Conservation (phyloP, 2,113 vertebrate species). For the Rhinoptilus africanus region DNA sequence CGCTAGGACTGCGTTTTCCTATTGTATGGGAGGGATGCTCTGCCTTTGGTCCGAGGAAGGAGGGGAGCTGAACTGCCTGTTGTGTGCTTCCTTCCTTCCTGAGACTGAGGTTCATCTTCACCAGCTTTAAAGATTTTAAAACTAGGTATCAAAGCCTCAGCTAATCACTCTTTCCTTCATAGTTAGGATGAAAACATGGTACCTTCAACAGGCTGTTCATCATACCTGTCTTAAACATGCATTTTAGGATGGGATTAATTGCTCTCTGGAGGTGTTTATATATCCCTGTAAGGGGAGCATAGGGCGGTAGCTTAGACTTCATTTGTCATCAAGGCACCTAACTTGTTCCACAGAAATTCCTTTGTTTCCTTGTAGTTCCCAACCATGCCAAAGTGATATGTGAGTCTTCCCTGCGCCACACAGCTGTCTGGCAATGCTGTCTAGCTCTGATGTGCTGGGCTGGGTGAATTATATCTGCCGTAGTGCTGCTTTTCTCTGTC, state of each 20-base stretch:
- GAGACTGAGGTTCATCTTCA: background rate
- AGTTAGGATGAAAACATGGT: background rate
- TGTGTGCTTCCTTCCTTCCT: background rate
- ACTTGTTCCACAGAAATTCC: background rate
- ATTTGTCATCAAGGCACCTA: background rate
- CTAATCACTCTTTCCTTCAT: background rate
- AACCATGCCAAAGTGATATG: background rate
- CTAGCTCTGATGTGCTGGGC: background rate
- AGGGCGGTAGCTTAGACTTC: background rate
- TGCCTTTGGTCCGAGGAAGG: background rate
- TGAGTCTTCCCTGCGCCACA: background rate
- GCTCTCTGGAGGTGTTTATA: background rate
- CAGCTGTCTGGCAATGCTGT: background rate
- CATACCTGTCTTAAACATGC: background rate
- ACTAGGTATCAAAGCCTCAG: background rate
- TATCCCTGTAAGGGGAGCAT: background rate
- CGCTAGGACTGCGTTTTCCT: rapidly evolving
- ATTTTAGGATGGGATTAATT: background rate
- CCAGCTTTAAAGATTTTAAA: background rate
- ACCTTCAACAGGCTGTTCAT: background rate
- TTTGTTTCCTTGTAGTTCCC: background rate
- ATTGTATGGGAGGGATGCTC: background rate
- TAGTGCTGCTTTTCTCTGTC: background rate
- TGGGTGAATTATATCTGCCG: background rate
- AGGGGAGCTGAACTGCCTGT: background rate